Evolutionary conservation across 2,797 vertebrate species (phyloP).

Genomic region (Mus minutoides): DNA sequence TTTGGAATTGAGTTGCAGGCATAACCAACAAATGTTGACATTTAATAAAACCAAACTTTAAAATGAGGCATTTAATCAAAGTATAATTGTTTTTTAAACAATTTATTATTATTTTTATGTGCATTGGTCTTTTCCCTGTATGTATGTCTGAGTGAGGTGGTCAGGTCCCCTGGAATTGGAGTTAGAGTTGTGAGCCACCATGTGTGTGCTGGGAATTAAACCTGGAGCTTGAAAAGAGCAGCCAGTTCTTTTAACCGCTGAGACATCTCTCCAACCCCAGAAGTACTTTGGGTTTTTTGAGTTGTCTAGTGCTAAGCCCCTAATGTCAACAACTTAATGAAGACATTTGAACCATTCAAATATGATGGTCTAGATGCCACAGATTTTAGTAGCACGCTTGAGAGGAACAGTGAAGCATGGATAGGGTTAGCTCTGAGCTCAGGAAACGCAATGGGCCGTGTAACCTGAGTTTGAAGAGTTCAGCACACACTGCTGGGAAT

Average conservation of each 20-base stretch:
- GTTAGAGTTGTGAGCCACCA: neutral
- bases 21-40: constrained; percentile 18
- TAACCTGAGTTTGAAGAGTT: neutral
- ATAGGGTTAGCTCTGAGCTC: neutral
- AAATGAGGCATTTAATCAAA: constrained; percentile 49
- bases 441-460: neutral
- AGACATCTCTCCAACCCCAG: neutral
- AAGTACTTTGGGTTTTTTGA: constrained; percentile 13
- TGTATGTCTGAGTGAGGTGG: neutral
- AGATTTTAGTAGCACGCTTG: neutral
- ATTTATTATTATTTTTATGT: neutral
- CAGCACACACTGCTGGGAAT: neutral
- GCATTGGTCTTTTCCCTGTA: neutral
- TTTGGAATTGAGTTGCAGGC: constrained; percentile 36
- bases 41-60: constrained; percentile 42
- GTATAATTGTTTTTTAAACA: neutral
- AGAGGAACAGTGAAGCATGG: neutral
- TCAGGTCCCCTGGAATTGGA: neutral
- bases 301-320: neutral
- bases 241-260: neutral
- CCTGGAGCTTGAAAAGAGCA: neutral
- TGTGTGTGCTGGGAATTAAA: neutral
- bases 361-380: neutral
- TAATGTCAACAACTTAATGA: neutral
- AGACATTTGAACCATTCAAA: constrained; percentile 50